A percentile compares a stretch with the other conserved stretches of the same genome.
Evolutionary conservation across 2,888 invertebrate genomes (phyloP).

Genomic region (Lithosia quadra): DNA sequence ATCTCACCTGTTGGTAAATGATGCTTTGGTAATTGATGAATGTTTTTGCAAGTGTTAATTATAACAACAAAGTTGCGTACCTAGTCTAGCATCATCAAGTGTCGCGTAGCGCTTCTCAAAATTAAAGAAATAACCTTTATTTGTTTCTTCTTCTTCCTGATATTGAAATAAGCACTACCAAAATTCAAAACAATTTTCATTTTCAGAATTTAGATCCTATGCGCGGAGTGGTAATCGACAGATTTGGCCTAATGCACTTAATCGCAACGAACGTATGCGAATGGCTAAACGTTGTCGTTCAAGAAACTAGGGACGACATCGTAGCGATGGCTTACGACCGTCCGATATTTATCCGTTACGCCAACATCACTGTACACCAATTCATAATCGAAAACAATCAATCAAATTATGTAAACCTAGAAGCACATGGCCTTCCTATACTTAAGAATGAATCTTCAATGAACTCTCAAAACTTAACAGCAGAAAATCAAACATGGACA

Average conservation of each 20-base stretch:
- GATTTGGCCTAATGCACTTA: conserved; percentile 97
- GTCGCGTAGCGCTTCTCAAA: too few relatives aligned
- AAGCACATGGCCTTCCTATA: conserved; percentile 35
- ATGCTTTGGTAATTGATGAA: too few relatives aligned
- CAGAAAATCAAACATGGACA: conserved; percentile 65
- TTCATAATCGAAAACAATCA: conserved; percentile 61
- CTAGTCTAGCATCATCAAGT: too few relatives aligned
- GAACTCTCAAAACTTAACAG: conserved; percentile 56
- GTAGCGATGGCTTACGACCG: conserved; percentile 79
- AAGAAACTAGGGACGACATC: conserved; percentile 96
- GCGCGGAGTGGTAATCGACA: conserved; percentile 82
- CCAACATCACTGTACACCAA: conserved; percentile 69
- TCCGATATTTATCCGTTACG: conserved; percentile 70
- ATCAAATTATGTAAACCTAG: conserved; percentile 61
- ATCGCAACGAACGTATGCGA: conserved; percentile 97
- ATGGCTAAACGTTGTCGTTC: conserved; percentile 95
- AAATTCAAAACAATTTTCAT: conserved; percentile 8
- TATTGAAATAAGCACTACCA: background rate
- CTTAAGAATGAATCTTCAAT: conserved; percentile 38
- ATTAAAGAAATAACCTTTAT: too few relatives aligned
- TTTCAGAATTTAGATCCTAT: conserved; percentile 78
- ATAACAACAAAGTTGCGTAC: too few relatives aligned
- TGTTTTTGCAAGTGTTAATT: too few relatives aligned
- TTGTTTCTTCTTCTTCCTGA: background rate
- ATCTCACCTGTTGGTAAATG: too few relatives aligned